A percentile compares a stretch with the other conserved stretches of the same genome.
Evolutionary conservation across 2,797 vertebrate species (phyloP).

Genomic region (Melanotaenia pygmaea): DNA sequence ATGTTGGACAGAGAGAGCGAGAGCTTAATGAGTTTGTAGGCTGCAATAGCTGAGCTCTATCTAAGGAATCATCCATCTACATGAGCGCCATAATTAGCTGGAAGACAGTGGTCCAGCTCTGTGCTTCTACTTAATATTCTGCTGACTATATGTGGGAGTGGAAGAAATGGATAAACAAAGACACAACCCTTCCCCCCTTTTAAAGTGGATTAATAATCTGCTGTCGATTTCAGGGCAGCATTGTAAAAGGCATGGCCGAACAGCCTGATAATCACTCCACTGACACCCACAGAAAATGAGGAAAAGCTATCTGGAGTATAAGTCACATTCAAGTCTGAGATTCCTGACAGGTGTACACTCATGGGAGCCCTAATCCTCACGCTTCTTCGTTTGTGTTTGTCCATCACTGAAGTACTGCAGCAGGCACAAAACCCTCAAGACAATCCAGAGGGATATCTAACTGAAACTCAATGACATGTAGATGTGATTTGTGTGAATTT

Average conservation of each 20-base stretch:
- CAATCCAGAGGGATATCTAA: slow-evolving; percentile 59
- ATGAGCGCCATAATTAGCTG: slow-evolving; percentile 78
- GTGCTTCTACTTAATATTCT: slow-evolving; percentile 72
- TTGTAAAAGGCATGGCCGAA: slow-evolving; percentile 58
- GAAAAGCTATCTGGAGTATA: slow-evolving; percentile 61
- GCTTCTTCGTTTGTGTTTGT: slow-evolving; percentile 65
- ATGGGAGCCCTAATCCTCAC: slow-evolving; percentile 64
- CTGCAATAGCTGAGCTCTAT: slow-evolving; percentile 74
- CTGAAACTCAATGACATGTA: slow-evolving; percentile 68
- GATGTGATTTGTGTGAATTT: slow-evolving; percentile 69
- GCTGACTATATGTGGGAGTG: slow-evolving; percentile 68
- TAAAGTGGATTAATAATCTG: slow-evolving; percentile 70
- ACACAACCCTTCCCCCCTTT: slow-evolving; percentile 36
- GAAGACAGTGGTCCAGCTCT: slow-evolving; percentile 71
- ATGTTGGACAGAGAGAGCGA: slow-evolving; percentile 68
- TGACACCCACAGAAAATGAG: slow-evolving; percentile 61
- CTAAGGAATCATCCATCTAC: slow-evolving; percentile 80
- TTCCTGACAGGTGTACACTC: slow-evolving; percentile 72
- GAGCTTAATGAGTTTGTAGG: slow-evolving; percentile 80
- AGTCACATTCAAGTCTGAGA: slow-evolving; percentile 68
- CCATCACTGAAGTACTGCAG: slow-evolving; percentile 43
- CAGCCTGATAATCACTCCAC: slow-evolving; percentile 58
- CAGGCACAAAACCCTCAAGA: slow-evolving; percentile 36
- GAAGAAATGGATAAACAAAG: slow-evolving; percentile 72
- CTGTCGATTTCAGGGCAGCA: slow-evolving; percentile 56